Percentiles rank a stretch among this genome's conserved stretches.
Conservation (phyloP, 2,797 vertebrate species). For the Chelonia mydas region DNA sequence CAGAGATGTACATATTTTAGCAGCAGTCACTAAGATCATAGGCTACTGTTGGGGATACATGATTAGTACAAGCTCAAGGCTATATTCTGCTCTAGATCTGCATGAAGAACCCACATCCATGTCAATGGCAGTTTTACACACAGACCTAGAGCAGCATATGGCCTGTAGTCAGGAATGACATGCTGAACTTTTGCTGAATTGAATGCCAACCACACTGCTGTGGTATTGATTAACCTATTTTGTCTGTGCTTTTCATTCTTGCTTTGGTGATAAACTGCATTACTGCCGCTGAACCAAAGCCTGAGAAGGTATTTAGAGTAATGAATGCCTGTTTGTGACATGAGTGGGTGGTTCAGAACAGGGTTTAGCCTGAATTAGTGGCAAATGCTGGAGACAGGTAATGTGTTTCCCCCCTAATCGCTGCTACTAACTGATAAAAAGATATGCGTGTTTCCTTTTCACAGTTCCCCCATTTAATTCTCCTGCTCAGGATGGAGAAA, state of each 20-base stretch:
- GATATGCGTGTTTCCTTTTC: not conserved
- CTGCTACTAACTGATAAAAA: not conserved
- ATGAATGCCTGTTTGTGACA: constrained; percentile 44
- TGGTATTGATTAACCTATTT: constrained; percentile 76
- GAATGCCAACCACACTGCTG: constrained; percentile 56
- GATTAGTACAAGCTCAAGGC: constrained; percentile 29
- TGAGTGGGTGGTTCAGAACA: not conserved
- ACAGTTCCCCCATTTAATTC: not conserved
- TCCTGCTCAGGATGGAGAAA: not conserved
- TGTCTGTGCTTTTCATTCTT: constrained; percentile 56
- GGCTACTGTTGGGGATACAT: not conserved
- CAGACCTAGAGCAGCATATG: constrained; percentile 23
- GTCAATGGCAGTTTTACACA: not conserved
- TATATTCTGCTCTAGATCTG: not conserved
- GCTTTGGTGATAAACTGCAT: constrained; percentile 65
- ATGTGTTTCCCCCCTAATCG: constrained; percentile 32
- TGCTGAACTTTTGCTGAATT: constrained; percentile 34
- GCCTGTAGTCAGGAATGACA: constrained; percentile 38
- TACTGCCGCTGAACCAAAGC: constrained; percentile 60
- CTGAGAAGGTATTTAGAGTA: constrained; percentile 60
- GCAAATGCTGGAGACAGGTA: not conserved
- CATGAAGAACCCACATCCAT: not conserved
- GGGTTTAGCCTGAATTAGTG: constrained; percentile 65
- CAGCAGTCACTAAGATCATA: not conserved
- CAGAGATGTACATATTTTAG: not conserved